Evolutionary conservation across 2,113 vertebrate genomes (phyloP).

Genomic region (Catharus bicknelli): DNA sequence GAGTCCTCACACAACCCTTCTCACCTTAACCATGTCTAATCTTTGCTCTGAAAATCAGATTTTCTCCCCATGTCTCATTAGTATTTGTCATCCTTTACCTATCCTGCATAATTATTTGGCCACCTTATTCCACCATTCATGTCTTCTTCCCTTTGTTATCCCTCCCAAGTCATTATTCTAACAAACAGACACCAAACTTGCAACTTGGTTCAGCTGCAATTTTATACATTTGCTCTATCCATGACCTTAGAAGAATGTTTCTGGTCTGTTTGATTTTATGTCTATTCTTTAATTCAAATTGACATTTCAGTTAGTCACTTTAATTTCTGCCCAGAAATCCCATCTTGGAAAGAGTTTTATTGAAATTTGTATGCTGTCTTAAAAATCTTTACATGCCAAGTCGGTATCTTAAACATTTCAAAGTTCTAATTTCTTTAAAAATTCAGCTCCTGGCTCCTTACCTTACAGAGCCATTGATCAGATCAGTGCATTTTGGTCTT

Average conservation of each 20-base stretch:
- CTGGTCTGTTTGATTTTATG: neutral
- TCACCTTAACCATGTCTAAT: neutral
- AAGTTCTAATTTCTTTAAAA: neutral
- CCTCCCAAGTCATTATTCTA: neutral
- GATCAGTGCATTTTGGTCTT: neutral
- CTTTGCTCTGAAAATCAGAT: neutral
- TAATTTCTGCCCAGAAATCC: neutral
- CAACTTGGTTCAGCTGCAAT: neutral
- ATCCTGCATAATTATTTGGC: neutral
- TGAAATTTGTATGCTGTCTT: neutral
- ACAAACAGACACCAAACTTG: neutral
- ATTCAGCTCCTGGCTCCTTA: neutral
- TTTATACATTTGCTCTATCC: neutral
- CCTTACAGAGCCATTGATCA: neutral
- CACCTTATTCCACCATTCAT: neutral
- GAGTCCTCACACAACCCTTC: neutral
- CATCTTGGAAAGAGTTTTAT: neutral
- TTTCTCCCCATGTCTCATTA: neutral
- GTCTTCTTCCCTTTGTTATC: neutral
- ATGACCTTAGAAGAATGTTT: neutral
- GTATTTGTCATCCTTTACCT: neutral
- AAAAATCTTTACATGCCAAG: neutral
- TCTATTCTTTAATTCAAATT: neutral
- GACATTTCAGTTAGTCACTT: neutral
- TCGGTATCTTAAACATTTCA: neutral